phyloP scores from a whole-genome alignment of 1,140 invertebrate species.

The Eurosta solidaginis region DNA sequence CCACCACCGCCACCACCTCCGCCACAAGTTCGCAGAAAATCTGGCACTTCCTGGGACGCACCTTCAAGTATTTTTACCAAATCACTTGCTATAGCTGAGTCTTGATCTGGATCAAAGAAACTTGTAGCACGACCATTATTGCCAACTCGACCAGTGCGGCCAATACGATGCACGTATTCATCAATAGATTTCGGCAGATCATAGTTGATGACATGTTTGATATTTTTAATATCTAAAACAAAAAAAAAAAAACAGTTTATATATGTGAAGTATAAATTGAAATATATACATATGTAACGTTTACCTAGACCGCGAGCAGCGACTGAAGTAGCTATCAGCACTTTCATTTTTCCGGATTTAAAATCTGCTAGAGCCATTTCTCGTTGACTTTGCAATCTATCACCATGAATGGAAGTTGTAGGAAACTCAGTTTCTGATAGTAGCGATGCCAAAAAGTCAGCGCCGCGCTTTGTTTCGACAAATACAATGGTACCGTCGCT shows the following conservation, averaged over 20 bases:
- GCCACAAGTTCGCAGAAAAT: conserved; percentile 63
- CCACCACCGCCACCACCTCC: conserved; percentile 55
- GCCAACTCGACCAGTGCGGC: conserved; percentile 90
- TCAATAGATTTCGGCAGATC: conserved; percentile 84
- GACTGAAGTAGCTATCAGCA: conserved; percentile 92
- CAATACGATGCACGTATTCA: conserved; percentile 95
- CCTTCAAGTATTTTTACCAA: conserved; percentile 75
- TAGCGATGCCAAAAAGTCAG: conserved; percentile 84
- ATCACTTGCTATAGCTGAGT: conserved; percentile 67
- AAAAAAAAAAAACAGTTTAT: background rate
- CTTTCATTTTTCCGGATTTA: conserved; percentile 70
- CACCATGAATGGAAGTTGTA: conserved; percentile 93
- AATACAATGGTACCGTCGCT: conserved; percentile 79
- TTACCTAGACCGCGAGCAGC: conserved; percentile 83
- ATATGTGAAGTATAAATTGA: background rate
- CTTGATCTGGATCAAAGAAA: conserved; percentile 75
- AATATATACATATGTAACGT: conserved; percentile 66
- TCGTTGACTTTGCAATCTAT: conserved; percentile 84
- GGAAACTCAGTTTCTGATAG: conserved; percentile 70
- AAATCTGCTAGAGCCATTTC: conserved; percentile 88
- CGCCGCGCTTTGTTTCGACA: conserved; percentile 85
- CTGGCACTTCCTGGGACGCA: conserved; percentile 68
- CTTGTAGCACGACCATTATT: conserved; percentile 88
- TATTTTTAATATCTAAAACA: conserved; percentile 62
- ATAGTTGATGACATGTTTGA: conserved; percentile 89